Evolutionary conservation across 2,113 vertebrate species (phyloP).

Genomic region (Rutilus rutilus): DNA sequence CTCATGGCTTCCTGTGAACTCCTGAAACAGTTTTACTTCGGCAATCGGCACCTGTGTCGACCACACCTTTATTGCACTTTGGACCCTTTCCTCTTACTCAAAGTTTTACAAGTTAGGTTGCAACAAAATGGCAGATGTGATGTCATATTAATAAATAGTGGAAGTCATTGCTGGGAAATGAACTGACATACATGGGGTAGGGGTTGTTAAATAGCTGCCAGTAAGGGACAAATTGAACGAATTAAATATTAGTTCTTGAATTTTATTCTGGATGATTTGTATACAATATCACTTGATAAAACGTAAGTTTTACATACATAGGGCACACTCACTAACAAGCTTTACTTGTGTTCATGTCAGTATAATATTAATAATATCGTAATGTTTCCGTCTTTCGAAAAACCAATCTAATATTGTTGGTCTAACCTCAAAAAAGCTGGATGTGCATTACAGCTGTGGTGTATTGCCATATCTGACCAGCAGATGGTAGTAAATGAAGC

Average conservation of each 20-base stretch:
- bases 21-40: not conserved
- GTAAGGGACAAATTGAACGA: not conserved
- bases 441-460: not conserved
- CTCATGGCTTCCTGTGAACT: not conserved
- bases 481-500: not conserved
- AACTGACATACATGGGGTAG: no score
- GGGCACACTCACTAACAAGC: no score
- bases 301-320: not conserved
- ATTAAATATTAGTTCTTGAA: not conserved
- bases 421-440: not conserved
- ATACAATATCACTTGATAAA: not conserved
- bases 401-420: not conserved
- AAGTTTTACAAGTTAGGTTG: slow-evolving; percentile 1
- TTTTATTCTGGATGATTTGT: not conserved
- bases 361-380: not conserved
- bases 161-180: not conserved
- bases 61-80: slow-evolving; percentile 36
- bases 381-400: not conserved
- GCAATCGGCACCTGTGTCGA: not conserved
- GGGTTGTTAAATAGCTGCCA: not conserved
- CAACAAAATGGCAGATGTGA: not conserved
- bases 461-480: not conserved
- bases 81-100: not conserved
- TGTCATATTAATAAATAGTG: not conserved
- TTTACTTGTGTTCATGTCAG: not conserved